phyloP scores from a whole-genome alignment of 2,113 vertebrate genomes.

The Scatophagus argus region DNA sequence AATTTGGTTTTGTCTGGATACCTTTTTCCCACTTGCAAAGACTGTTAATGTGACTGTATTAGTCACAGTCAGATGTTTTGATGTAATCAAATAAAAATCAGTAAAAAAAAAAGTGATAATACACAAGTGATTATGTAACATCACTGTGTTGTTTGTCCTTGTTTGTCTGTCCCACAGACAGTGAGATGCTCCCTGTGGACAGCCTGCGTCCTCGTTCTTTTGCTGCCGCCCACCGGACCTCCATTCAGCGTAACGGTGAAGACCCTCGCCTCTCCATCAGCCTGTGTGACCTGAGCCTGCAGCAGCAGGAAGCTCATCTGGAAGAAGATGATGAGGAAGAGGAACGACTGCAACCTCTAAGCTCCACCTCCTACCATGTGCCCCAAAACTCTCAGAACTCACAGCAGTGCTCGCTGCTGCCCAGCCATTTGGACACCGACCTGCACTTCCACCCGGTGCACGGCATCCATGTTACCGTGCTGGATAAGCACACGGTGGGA shows the following conservation, averaged over 20 bases:
- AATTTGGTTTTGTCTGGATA: not conserved
- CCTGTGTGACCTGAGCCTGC: conserved; percentile 91
- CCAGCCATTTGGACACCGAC: conserved; percentile 88
- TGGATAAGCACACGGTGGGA: conserved; percentile 90
- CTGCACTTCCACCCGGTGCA: conserved; percentile 91
- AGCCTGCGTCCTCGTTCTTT: conserved; percentile 89
- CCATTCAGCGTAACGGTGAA: conserved; percentile 84
- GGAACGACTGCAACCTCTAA: conserved; percentile 79
- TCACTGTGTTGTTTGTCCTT: no score
- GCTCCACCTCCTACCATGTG: conserved; percentile 85
- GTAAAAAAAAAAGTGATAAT: not conserved
- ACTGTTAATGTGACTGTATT: conserved; percentile 9
- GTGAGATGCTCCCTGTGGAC: conserved; percentile 90
- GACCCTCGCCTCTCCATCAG: conserved; percentile 90
- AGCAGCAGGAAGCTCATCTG: conserved; percentile 71
- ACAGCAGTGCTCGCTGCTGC: conserved; percentile 90
- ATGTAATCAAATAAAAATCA: not conserved
- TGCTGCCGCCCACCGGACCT: conserved; percentile 86
- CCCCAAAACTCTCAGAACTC: conserved; percentile 94
- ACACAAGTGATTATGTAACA: conserved; percentile 39
- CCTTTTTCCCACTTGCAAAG: conserved; percentile 2
- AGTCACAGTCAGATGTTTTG: not conserved
- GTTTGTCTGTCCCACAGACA: conserved; percentile 83
- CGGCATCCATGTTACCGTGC: conserved; percentile 86
- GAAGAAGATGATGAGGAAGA: conserved; percentile 83